Evolutionary conservation across 2,797 vertebrate genomes (phyloP).

Genomic region (Lacerta viridis): DNA sequence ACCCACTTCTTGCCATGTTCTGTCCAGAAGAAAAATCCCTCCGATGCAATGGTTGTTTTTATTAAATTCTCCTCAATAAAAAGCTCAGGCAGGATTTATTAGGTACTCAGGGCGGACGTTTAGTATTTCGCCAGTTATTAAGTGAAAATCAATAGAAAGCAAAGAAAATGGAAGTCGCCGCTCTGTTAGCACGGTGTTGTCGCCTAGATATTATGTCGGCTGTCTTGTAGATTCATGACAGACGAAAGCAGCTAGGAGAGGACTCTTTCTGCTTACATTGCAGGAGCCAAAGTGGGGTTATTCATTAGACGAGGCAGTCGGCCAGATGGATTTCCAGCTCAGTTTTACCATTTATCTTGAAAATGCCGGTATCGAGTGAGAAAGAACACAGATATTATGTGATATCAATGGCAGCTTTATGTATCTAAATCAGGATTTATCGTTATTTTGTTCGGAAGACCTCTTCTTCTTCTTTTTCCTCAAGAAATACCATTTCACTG

Average conservation of each 20-base stretch:
- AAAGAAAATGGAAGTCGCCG: slow-evolving; percentile 99
- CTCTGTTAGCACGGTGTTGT: slow-evolving; percentile 95
- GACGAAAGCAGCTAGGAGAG: slow-evolving; percentile 92
- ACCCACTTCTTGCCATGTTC: slow-evolving; percentile 75
- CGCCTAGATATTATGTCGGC: slow-evolving; percentile 99
- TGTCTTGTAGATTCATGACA: slow-evolving; percentile 99
- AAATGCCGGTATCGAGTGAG: slow-evolving; percentile 94
- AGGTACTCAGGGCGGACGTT: slow-evolving; percentile 99
- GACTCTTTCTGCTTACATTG: slow-evolving; percentile 99
- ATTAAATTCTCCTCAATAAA: slow-evolving; percentile 99
- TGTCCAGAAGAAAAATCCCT: slow-evolving; percentile 94
- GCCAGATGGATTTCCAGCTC: slow-evolving; percentile 99
- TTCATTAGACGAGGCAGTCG: slow-evolving; percentile 99
- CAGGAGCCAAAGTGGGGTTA: slow-evolving; percentile 99
- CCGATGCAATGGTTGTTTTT: slow-evolving; percentile 94
- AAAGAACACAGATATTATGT: slow-evolving; percentile 99
- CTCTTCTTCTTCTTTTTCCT: slow-evolving; percentile 84
- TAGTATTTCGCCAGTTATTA: slow-evolving; percentile 99
- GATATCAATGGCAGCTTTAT: slow-evolving; percentile 99
- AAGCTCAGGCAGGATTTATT: slow-evolving; percentile 99
- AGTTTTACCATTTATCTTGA: slow-evolving; percentile 99
- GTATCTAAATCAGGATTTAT: slow-evolving; percentile 98
- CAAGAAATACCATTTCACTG: slow-evolving; percentile 91
- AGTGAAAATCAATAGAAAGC: slow-evolving; percentile 99
- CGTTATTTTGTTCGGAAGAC: slow-evolving; percentile 99